Conservation (phyloP, 1,140 invertebrate genomes). For the Drosophila nigrodunni region DNA sequence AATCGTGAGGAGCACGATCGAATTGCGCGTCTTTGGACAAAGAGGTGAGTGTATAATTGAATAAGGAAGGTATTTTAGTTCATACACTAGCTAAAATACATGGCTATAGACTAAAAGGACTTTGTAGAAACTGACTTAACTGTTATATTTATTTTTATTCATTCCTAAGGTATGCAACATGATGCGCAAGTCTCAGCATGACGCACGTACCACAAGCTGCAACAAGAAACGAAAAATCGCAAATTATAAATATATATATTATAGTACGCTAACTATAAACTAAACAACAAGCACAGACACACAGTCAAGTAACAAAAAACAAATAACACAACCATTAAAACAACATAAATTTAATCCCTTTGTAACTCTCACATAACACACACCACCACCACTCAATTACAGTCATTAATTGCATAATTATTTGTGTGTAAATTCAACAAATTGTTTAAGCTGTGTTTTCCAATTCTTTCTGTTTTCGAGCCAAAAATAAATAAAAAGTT, state of each 20-base stretch:
- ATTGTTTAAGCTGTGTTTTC: slow-evolving; percentile 20
- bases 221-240: slow-evolving; percentile 74
- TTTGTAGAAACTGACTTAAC: no score
- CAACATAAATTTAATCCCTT: slow-evolving; percentile 39
- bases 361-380: slow-evolving; percentile 5
- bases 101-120: no score
- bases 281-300: slow-evolving; percentile 54
- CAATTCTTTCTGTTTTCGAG: slow-evolving; percentile 8
- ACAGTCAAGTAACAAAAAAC: slow-evolving; percentile 33
- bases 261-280: slow-evolving; percentile 79
- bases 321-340: slow-evolving; percentile 44
- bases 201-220: slow-evolving; percentile 70
- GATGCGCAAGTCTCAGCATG: slow-evolving; percentile 74
- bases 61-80: no score
- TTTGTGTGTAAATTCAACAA: slow-evolving; percentile 32
- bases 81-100: no score
- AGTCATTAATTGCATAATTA: slow-evolving; percentile 18
- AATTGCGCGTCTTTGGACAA: slow-evolving; percentile 99
- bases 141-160: neutral
- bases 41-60: slow-evolving; percentile 91
- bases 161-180: slow-evolving; percentile 79
- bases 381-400: neutral
- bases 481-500: neutral
- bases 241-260: slow-evolving; percentile 83
- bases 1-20: slow-evolving; percentile 99